Evolutionary conservation across 2,113 vertebrate genomes (phyloP), one percentile per base, ranked within the genome.

Genomic region (Oryzias woworae): DNA sequence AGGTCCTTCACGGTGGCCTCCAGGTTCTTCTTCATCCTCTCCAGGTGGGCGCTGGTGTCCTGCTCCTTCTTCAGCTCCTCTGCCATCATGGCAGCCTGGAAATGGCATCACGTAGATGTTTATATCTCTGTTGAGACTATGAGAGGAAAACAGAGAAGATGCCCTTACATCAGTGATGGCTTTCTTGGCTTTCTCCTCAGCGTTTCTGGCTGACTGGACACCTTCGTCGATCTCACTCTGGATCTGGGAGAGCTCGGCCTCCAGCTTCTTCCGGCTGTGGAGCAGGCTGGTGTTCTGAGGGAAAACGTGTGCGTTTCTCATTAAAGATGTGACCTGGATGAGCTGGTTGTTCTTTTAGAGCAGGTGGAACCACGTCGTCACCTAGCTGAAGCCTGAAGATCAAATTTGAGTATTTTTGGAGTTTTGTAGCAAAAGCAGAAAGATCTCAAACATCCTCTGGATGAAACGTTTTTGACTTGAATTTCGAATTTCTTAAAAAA

Each of bases 71-170:
- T 82, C 54, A 86, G n/a, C 66, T 83, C 82, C 14, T 87, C 82
- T 1, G 53, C 90, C 83, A 95, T 90, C 91, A 94, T 92, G 76
- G 93, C 92, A 14, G 92, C 93, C 90, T 91, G 77, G 46, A 20
- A 18, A 18, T 8, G 14, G n/a, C 14, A 8, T 36, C 31, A 36
- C 8, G 31, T 36, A 10, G 8, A 36, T 1, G 31, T 36, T 36
- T 36, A 10, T 8, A 1, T 36, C 31, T 36, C 31, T 36, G 31
- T 7, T 36, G 31, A 36, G 7, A 36, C 31, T 1, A 2, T 10
- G 7, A 36, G 31, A 10, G 31, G 1, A 36, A 36, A 36, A 10
- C 31, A 36, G 1, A 20, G n/a, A 3, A 2, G 43, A 17, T 26
- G 8, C 23, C 0, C 74, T 53, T 23, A 85, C 82, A 23, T 85